Conservation (phyloP, 2,888 invertebrate genomes). For the Ypsolopha scabrella region DNA sequence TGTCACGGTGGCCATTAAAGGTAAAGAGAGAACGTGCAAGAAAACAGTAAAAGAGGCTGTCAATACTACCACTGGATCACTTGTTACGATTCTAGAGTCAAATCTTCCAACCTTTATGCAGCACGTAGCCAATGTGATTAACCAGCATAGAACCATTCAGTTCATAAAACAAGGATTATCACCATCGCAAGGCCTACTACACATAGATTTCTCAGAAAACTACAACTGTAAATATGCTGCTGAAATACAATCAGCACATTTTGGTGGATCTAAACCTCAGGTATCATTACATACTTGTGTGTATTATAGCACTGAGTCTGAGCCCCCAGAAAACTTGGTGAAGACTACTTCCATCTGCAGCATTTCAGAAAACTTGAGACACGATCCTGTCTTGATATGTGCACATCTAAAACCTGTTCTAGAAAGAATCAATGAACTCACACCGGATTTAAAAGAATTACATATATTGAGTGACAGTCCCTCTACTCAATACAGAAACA, state of each 20-base stretch:
- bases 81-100: conserved; percentile 9
- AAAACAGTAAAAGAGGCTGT: too few species aligned
- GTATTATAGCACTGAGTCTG: background rate
- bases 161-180: background rate
- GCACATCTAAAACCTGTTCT: background rate
- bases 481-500: background rate
- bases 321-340: background rate
- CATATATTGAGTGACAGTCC: background rate
- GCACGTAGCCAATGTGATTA: conserved; percentile 5
- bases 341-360: background rate
- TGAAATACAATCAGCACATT: conserved; percentile 12
- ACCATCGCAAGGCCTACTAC: background rate
- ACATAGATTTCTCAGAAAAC: conserved; percentile 12
- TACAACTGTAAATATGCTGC: conserved; percentile 9
- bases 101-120: conserved; percentile 6
- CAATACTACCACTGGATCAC: conserved; percentile 4
- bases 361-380: background rate
- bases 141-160: background rate
- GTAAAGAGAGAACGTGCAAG: too few species aligned
- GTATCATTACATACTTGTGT: background rate
- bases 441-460: background rate
- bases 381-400: background rate
- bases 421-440: background rate
- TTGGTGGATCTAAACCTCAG: conserved; percentile 9
- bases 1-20: background rate